Evolutionary conservation across 2,888 invertebrate species (phyloP).

Genomic region (Acleris holmiana): DNA sequence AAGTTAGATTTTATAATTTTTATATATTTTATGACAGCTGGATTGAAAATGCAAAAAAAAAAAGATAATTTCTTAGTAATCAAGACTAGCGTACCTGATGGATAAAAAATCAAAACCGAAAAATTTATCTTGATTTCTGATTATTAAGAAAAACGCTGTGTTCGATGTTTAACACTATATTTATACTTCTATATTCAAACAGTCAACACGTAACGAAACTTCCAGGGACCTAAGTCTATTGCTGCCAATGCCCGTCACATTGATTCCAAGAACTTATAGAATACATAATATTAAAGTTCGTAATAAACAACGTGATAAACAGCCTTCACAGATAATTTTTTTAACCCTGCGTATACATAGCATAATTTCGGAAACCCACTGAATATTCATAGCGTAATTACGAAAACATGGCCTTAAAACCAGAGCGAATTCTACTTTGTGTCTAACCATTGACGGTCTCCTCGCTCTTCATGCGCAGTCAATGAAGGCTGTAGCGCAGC

Average conservation of each 20-base stretch:
- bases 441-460: slow-evolving; percentile 19
- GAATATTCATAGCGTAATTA: slow-evolving; percentile 28
- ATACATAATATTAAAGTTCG: not conserved
- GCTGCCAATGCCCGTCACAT: not conserved
- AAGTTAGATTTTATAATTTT: too few relatives aligned
- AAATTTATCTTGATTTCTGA: too few relatives aligned
- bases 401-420: slow-evolving; percentile 20
- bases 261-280: not conserved
- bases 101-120: too few relatives aligned
- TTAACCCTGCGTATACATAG: not conserved
- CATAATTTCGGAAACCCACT: slow-evolving; percentile 9
- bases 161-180: too few relatives aligned
- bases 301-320: slow-evolving; percentile 2
- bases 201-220: too few relatives aligned
- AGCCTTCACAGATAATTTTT: not conserved
- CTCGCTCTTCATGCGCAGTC: slow-evolving; percentile 40
- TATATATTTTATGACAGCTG: too few relatives aligned
- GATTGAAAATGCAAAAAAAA: too few relatives aligned
- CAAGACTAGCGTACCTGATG: too few relatives aligned
- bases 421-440: slow-evolving; percentile 13
- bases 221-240: too few relatives aligned
- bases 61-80: too few relatives aligned
- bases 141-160: too few relatives aligned
- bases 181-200: too few relatives aligned
- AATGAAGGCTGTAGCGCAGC: slow-evolving; percentile 7